These are phyloP conservation scores for Acleris laterana DNA, from an alignment of 2,888 invertebrate genomes.

Conservation along the genomic window DNA sequence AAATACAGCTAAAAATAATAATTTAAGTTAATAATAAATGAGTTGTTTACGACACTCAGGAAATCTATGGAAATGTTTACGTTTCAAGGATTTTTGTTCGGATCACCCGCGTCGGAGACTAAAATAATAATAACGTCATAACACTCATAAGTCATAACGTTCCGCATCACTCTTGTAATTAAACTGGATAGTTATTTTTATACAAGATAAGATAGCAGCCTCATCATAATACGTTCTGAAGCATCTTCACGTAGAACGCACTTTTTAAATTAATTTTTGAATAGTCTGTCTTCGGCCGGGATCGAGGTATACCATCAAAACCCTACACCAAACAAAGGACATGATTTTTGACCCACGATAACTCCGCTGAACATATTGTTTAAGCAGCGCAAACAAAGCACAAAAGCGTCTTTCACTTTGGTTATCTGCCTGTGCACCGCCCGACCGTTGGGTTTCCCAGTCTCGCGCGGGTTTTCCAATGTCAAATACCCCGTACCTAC, in stretches of 20 bases:
- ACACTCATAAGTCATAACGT: background rate
- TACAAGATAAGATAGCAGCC: background rate
- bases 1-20: background rate
- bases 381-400: constrained; percentile 20
- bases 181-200: constrained; percentile 6
- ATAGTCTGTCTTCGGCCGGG: background rate
- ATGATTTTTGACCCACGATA: constrained; percentile 1
- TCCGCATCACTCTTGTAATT: background rate
- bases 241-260: too few relatives aligned
- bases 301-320: constrained; percentile 12
- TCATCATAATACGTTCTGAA: background rate
- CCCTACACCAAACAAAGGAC: constrained; percentile 17
- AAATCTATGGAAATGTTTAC: constrained; percentile 21
- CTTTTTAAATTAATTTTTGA: background rate
- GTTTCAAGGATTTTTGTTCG: constrained; percentile 20
- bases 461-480: constrained; percentile 36
- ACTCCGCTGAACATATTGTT: constrained; percentile 10
- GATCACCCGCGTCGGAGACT: constrained; percentile 4
- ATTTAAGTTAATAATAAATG: background rate
- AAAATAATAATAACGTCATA: background rate
- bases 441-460: constrained; percentile 37
- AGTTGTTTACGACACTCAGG: constrained; percentile 12
- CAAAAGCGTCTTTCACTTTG: constrained; percentile 2
- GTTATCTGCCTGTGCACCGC: constrained; percentile 19
- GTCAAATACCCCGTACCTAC: constrained; percentile 28